Evolutionary conservation across 2,888 invertebrate genomes (phyloP).

Genomic region (Frankliniella fusca): DNA sequence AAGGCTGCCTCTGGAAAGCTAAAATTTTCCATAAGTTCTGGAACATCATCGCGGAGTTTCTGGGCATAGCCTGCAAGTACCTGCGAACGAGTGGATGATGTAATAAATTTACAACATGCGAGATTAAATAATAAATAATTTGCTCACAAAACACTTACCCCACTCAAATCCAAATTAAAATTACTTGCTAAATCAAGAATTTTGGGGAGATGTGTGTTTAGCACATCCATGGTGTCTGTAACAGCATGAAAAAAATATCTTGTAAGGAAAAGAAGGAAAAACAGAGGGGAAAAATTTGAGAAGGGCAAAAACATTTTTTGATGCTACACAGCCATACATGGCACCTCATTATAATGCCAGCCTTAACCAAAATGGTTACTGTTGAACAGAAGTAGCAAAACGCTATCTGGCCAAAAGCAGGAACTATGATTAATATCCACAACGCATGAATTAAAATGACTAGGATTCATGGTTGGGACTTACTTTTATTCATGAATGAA

Average conservation of each 20-base stretch:
- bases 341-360: no score
- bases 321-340: no score
- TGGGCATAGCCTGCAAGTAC: background rate
- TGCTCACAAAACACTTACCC: background rate
- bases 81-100: background rate
- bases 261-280: background rate
- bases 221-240: background rate
- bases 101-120: background rate
- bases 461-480: no score
- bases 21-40: background rate
- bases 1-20: constrained; percentile 10
- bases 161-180: background rate
- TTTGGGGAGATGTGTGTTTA: background rate
- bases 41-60: background rate
- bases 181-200: background rate
- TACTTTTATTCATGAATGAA: no score
- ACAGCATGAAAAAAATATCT: background rate
- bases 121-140: background rate
- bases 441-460: no score
- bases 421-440: no score
- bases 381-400: no score
- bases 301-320: no score
- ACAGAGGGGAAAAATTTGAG: background rate
- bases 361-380: no score
- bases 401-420: no score